Evolutionary conservation across 1,140 invertebrate species (phyloP), one percentile per base, ranked within the genome.

Genomic region (Sitophilus oryzae): DNA sequence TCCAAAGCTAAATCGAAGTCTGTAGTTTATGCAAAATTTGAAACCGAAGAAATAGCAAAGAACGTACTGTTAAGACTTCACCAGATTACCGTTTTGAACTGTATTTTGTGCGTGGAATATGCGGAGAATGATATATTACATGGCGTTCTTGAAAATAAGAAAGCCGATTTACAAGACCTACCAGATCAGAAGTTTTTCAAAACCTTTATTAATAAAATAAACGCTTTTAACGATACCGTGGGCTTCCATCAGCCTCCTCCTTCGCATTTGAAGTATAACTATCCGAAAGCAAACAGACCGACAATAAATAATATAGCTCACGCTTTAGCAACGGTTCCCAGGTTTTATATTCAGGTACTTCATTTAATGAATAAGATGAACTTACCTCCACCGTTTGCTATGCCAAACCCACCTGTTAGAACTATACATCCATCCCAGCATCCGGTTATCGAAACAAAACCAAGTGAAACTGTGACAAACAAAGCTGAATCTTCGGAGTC

Each of bases 291-390:
- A 14, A 88, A 81, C 41, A 75, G 77, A 45, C 75, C 79, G 37
- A 88, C 85, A 48, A 74, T 93, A 20, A 76, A 82, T 30, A 90
- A 91, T 67, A 93, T 96, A 58, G 79, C 83, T 4, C 79, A 86
- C 71, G 79, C 84, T 41, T 70, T 95, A 38, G 76, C 85, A 47
- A 77, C 77, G 35, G 82, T 89, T 63, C 85, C 85, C 38, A 81
- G 83, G 61, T 90, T 96, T 71, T 96, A 96, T 69, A 83, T 79
- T 18, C 92, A 89, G 79, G 86, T 59, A 4, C 68, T 96, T 42
- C 92, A 96, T 78, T 76, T 97, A 22, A 96, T 96, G 92, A 96
- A 96, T 68, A 92, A 88, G 76, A 94, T 97, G 91, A 91, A 88
- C 72, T 69, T 96, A 38, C 86, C 88, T 25, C 81, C 83, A 52